These are phyloP conservation scores for Drosophila silvestris DNA, from an alignment of 2,888 invertebrate genomes.

Conservation along the genomic window DNA sequence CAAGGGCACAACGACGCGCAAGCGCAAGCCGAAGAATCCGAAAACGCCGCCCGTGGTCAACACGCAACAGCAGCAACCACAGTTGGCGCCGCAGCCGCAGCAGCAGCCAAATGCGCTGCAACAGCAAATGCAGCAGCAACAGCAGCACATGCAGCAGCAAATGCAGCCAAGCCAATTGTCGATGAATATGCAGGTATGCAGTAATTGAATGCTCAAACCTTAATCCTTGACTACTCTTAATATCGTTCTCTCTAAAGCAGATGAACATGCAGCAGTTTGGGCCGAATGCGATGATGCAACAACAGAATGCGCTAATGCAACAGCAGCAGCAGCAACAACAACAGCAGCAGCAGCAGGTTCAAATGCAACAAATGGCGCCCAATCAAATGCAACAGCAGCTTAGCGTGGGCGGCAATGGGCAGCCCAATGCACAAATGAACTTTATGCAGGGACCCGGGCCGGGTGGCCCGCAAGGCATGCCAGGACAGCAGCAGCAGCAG, in stretches of 20 bases:
- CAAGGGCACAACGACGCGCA: slow-evolving; percentile 83
- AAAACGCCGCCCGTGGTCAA: slow-evolving; percentile 85
- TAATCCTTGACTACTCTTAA: neutral
- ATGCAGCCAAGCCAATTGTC: slow-evolving; percentile 83
- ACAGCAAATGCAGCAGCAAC: slow-evolving; percentile 85
- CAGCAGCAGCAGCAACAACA: slow-evolving; percentile 85
- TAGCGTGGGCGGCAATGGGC: slow-evolving; percentile 78
- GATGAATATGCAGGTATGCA: slow-evolving; percentile 84
- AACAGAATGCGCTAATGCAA: slow-evolving; percentile 60
- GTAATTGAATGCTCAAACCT: neutral
- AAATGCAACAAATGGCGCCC: slow-evolving; percentile 79
- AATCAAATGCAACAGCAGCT: slow-evolving; percentile 83
- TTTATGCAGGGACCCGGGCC: slow-evolving; percentile 82
- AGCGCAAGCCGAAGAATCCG: slow-evolving; percentile 85
- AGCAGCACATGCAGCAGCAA: slow-evolving; percentile 82
- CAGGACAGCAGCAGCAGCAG: slow-evolving; percentile 75
- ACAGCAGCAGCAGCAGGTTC: slow-evolving; percentile 80
- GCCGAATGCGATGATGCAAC: slow-evolving; percentile 76
- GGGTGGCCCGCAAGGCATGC: slow-evolving; percentile 81
- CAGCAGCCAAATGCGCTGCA: slow-evolving; percentile 81
- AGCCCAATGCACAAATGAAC: slow-evolving; percentile 82
- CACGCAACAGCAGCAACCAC: slow-evolving; percentile 81
- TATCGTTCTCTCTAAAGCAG: slow-evolving; percentile 33
- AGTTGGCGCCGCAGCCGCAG: slow-evolving; percentile 80
- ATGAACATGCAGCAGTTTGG: slow-evolving; percentile 85